phyloP scores from a whole-genome alignment of 2,888 invertebrate species.

The Lycia hirtaria region DNA sequence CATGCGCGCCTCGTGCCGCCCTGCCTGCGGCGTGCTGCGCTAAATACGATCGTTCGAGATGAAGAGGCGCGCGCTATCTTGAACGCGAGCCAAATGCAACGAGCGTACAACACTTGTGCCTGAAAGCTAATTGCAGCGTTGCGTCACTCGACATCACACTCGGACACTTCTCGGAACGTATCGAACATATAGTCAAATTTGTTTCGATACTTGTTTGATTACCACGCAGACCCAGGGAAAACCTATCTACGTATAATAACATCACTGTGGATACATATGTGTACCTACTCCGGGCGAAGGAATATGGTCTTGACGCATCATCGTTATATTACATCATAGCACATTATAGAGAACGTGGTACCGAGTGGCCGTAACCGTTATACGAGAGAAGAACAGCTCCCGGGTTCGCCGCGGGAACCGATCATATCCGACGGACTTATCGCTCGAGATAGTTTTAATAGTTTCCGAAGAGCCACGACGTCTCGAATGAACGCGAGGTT shows the following conservation, averaged over 20 bases:
- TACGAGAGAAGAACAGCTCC: slow-evolving; percentile 2
- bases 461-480: background rate
- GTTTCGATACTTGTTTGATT: background rate
- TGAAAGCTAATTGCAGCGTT: slow-evolving; percentile 9
- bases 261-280: too few relatives aligned
- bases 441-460: slow-evolving; percentile 3
- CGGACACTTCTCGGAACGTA: background rate
- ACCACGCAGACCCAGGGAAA: background rate
- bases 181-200: background rate
- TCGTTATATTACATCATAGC: too few relatives aligned
- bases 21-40: too few relatives aligned
- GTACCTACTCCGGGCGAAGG: too few relatives aligned
- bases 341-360: too few relatives aligned
- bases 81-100: slow-evolving; percentile 18
- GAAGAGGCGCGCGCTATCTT: background rate
- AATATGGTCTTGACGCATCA: too few relatives aligned
- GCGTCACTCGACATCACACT: background rate
- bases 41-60: background rate
- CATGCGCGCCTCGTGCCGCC: too few relatives aligned
- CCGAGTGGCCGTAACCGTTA: slow-evolving; percentile 7
- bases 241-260: too few relatives aligned
- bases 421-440: slow-evolving; percentile 4
- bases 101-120: background rate
- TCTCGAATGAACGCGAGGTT: background rate
- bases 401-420: background rate